Base-by-base conservation (phyloP, 2,797 vertebrate genomes). In the Aselliscus stoliczkanus region DNA sequence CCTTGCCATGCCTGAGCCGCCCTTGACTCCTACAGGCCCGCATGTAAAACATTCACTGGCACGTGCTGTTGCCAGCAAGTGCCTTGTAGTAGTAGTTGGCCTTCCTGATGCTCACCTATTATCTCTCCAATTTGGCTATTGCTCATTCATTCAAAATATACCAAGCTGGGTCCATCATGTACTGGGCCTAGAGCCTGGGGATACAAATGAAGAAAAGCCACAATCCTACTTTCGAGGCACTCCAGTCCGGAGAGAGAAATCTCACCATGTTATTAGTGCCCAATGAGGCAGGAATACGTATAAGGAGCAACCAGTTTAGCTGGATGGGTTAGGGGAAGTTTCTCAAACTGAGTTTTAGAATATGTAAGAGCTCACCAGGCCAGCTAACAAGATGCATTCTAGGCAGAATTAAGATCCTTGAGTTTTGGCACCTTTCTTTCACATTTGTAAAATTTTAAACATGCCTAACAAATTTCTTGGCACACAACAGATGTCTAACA, bases 61-160 rank as follows among this genome's bases (percentile, higher is more conserved):
- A 93, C n/a, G 31, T 79, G 52, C 56, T 94, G 39, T 29, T 77
- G 67, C 42, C 52, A 64, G n/a, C 75, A 62, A 67, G 20, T 79
- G 25, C 11, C n/a, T 80, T 75, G 15, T 62, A 72, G 39, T 50
- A 92, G 44, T 34, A 87, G n/a, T 11, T 84, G 70, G 60, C 29
- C 34, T 86, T 96, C 42, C 52, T 14, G 10, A 81, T 34, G 69
- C 13, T 58, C 27, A 29, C 20, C 42, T 56, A 42, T 92, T 75
- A 82, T 64, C 75, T 72, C 64, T 50, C 69, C 79, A 88, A 67
- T 69, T 4, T 85, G 82, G 88, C 77, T 76, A 94, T 72, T 29
- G 64, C 39, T 81, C 62, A 86, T 60, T 95, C 91, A 76, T n/a
- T 92, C 60, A 58, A 81, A 84, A 90, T 93, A 47, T 81, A 62